Conservation (phyloP, 1,140 invertebrate genomes). For the Sinella curviseta region DNA sequence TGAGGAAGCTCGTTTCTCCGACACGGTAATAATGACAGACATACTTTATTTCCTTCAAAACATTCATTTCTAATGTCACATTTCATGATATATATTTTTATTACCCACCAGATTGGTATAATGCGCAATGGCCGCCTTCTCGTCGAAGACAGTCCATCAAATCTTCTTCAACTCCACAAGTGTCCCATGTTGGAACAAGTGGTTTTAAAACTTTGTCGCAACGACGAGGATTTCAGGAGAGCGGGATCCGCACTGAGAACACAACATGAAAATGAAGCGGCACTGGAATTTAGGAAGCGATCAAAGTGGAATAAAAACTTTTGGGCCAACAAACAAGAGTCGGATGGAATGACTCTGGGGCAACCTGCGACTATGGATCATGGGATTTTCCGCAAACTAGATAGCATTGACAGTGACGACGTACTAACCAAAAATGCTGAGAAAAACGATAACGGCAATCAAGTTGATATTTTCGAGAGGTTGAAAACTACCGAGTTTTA, state of each 20-base stretch:
- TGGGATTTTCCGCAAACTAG: not conserved
- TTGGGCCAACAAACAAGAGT: too few species aligned
- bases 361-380: too few species aligned
- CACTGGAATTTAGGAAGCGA: too few species aligned
- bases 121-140: constrained; percentile 88
- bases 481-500: constrained; percentile 70
- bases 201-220: constrained; percentile 85
- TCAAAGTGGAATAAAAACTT: too few species aligned
- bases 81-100: not conserved
- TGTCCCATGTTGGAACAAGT: constrained; percentile 87
- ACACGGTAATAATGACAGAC: constrained; percentile 64
- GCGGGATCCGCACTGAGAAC: not conserved
- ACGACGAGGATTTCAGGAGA: constrained; percentile 53
- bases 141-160: constrained; percentile 86
- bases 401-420: not conserved
- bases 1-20: constrained; percentile 84
- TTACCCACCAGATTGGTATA: constrained; percentile 71
- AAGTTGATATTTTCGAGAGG: constrained; percentile 59
- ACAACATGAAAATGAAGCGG: not conserved
- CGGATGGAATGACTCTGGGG: too few species aligned
- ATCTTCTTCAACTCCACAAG: constrained; percentile 76
- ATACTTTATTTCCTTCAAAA: not conserved
- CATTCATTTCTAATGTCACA: not conserved
- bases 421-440: not conserved
- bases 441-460: constrained; percentile 49